phyloP scores from a whole-genome alignment of 1,140 invertebrate species.

The Monochamus saltuarius region DNA sequence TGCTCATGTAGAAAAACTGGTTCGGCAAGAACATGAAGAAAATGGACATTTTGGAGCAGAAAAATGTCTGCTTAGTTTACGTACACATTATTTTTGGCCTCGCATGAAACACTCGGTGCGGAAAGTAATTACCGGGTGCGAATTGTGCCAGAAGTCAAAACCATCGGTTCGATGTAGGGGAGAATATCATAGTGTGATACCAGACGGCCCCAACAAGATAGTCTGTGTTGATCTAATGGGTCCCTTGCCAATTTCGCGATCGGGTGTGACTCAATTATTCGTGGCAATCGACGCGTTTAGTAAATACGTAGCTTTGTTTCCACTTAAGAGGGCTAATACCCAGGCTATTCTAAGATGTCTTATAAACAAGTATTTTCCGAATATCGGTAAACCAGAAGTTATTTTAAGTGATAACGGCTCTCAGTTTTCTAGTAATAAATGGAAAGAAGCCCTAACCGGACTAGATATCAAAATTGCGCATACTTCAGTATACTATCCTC shows the following conservation, averaged over 20 bases:
- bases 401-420: conserved; percentile 12
- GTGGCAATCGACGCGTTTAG: conserved; percentile 1
- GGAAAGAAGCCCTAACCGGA: background rate
- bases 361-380: background rate
- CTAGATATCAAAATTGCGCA: background rate
- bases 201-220: background rate
- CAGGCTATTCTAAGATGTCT: background rate
- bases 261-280: conserved; percentile 8
- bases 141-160: conserved; percentile 13
- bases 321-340: conserved; percentile 4
- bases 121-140: conserved; percentile 1
- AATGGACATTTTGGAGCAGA: conserved; percentile 2
- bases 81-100: conserved; percentile 2
- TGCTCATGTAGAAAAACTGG: background rate
- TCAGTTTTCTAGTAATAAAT: conserved; percentile 6
- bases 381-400: background rate
- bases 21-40: background rate
- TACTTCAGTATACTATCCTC: conserved; percentile 16
- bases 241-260: background rate
- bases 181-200: conserved; percentile 1
- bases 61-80: background rate
- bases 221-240: conserved; percentile 7
- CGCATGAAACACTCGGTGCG: background rate
- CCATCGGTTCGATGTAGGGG: background rate
- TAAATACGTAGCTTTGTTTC: background rate